Evolutionary conservation across 1,140 invertebrate species (phyloP), one percentile per base, ranked within the genome.

Genomic region (Trachymyrmex septentrionalis): DNA sequence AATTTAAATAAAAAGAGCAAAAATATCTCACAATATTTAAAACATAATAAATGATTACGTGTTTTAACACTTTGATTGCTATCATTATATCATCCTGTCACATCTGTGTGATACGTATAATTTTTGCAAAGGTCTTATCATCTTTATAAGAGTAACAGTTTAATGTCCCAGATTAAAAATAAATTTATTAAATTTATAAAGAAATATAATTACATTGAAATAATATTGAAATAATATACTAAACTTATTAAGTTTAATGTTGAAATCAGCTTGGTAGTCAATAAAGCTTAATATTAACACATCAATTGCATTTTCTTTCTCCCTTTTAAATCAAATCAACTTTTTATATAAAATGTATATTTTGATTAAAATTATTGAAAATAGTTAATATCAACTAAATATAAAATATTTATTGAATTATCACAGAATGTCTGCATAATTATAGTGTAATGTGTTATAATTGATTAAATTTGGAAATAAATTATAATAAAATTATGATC

Each of bases 381-480:
- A 61, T 4, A 38, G 14, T 67, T 80, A 38, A 67, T 38, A 14
- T n/a, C n/a, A n/a, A n/a, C n/a, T n/a, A n/a, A n/a, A n/a, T n/a
- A n/a, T n/a, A n/a, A n/a, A n/a, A 27, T 6, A 38, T 67, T 80
- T 67, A 38, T 63, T 76, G 3, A 44, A 76, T 76, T 38, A 44
- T 19, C 9, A 27, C 12, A 50, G 50, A 78, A 78, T 53, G n/a
- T 73, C 50, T 64, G 38, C 38, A 44, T 44, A 44, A 21, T 34
- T 16, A 48, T 19, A 7, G 14, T 48, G n/a, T 55, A 48, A 50
- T n/a, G 19, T 19, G 12, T 21, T 55, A 4, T 48, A 21, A 53
- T 55, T 67, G 6, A 21, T 67, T 64, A 19, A 64, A 50, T 19
- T 48, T n/a, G 50, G 5, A 34, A 64, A 64, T 64, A 48, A 48